phyloP scores from a whole-genome alignment of 2,113 vertebrate species.

The Sitta europaea region DNA sequence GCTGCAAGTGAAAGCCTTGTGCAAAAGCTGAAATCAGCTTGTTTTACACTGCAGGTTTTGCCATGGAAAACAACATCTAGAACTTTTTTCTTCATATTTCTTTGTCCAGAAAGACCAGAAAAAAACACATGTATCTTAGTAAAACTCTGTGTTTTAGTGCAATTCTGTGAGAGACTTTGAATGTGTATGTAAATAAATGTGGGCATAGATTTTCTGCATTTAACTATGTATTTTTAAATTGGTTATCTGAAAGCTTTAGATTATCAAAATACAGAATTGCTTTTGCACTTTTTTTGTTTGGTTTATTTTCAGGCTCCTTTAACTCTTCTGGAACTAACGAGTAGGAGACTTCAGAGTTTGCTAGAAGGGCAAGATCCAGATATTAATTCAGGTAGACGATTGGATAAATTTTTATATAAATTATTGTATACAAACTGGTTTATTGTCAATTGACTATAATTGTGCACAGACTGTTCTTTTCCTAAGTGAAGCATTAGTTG shows the following conservation, averaged over 20 bases:
- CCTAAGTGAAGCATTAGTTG: background rate
- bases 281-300: background rate
- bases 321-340: slow-evolving; percentile 77
- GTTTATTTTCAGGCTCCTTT: slow-evolving; percentile 72
- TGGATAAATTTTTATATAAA: background rate
- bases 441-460: background rate
- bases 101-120: background rate
- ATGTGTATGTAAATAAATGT: background rate
- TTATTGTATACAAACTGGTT: background rate
- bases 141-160: background rate
- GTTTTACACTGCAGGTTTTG: background rate
- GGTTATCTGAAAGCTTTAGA: background rate
- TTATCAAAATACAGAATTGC: background rate
- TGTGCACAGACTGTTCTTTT: background rate
- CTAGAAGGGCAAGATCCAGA: slow-evolving; percentile 77
- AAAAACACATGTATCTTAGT: background rate
- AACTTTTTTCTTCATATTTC: background rate
- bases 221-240: background rate
- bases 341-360: slow-evolving; percentile 74
- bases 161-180: background rate
- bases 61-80: background rate
- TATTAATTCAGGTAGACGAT: slow-evolving; percentile 69
- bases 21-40: background rate
- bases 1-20: background rate
- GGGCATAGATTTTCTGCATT: background rate